Evolutionary conservation across 2,797 vertebrate species (phyloP).

Genomic region (Hydrocynus forskahlii): DNA sequence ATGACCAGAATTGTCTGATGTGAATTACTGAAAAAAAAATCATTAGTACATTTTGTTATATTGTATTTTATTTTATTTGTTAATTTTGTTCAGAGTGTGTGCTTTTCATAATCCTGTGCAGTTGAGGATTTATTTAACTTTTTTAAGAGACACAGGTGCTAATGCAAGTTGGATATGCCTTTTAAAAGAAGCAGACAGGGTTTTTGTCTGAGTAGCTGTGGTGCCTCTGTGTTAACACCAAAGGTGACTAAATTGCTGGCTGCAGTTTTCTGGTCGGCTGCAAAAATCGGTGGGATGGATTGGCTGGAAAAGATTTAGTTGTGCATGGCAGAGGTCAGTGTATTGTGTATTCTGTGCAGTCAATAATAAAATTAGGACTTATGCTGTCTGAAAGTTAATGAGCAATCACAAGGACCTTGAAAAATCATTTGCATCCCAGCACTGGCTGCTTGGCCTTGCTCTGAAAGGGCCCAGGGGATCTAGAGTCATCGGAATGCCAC

Average conservation of each 20-base stretch:
- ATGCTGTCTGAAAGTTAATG: constrained; percentile 96
- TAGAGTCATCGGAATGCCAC: constrained; percentile 59
- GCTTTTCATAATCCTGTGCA: neutral
- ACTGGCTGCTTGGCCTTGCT: constrained; percentile 81
- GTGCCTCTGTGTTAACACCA: constrained; percentile 73
- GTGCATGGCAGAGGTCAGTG: constrained; percentile 96
- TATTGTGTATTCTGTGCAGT: constrained; percentile 99
- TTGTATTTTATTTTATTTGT: too few species aligned
- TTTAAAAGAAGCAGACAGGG: constrained; percentile 10
- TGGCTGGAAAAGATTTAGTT: constrained; percentile 95
- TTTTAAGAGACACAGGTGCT: neutral
- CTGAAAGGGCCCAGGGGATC: constrained; percentile 77
- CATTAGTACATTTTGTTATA: too few species aligned
- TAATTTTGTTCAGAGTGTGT: neutral
- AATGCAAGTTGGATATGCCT: neutral
- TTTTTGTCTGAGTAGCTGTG: constrained; percentile 28
- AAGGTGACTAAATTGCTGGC: constrained; percentile 82
- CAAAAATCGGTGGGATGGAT: constrained; percentile 95
- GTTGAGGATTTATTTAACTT: neutral
- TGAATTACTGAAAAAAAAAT: too few species aligned
- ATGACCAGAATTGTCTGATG: too few species aligned
- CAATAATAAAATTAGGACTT: constrained; percentile 99
- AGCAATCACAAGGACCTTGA: constrained; percentile 95
- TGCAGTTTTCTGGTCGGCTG: constrained; percentile 81
- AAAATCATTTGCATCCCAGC: constrained; percentile 94